These are phyloP conservation scores for Aporophyla lueneburgensis DNA, from an alignment of 2,888 invertebrate species.

Conservation along the genomic window DNA sequence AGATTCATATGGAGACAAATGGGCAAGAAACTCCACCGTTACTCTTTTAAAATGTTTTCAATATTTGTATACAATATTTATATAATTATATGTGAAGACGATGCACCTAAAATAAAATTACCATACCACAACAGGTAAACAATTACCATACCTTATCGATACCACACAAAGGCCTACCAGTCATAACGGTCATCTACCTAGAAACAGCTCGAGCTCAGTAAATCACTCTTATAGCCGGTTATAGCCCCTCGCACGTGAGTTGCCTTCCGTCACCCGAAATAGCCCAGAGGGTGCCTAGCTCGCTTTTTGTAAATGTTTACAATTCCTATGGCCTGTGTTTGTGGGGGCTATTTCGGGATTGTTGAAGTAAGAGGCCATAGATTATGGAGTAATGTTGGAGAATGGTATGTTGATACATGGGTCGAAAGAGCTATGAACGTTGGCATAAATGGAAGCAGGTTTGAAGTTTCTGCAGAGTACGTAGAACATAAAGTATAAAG, in stretches of 20 bases:
- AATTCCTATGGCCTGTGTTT: slow-evolving; percentile 67
- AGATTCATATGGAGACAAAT: no score
- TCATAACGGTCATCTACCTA: slow-evolving; percentile 9
- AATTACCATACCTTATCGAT: background rate
- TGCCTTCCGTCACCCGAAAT: slow-evolving; percentile 77
- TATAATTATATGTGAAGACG: no score
- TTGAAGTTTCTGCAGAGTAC: background rate
- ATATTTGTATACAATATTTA: no score
- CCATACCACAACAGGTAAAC: no score
- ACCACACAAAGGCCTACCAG: slow-evolving; percentile 1
- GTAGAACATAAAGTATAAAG: no score
- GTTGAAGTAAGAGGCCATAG: slow-evolving; percentile 59
- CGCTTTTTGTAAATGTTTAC: slow-evolving; percentile 77
- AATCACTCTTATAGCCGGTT: slow-evolving; percentile 46
- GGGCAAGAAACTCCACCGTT: no score
- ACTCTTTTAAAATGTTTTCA: no score
- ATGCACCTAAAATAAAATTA: no score
- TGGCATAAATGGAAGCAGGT: background rate
- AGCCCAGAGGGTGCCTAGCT: slow-evolving; percentile 69
- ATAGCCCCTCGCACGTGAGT: slow-evolving; percentile 54
- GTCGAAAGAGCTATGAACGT: background rate
- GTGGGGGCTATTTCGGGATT: slow-evolving; percentile 65
- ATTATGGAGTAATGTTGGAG: slow-evolving; percentile 34
- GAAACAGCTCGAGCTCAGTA: slow-evolving; percentile 40
- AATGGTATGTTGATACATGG: slow-evolving; percentile 17